Percentiles rank a stretch among this genome's conserved stretches.
These are phyloP conservation scores for Drosophila pegasa DNA, from an alignment of 2,888 invertebrate species.

Conservation along the genomic window DNA sequence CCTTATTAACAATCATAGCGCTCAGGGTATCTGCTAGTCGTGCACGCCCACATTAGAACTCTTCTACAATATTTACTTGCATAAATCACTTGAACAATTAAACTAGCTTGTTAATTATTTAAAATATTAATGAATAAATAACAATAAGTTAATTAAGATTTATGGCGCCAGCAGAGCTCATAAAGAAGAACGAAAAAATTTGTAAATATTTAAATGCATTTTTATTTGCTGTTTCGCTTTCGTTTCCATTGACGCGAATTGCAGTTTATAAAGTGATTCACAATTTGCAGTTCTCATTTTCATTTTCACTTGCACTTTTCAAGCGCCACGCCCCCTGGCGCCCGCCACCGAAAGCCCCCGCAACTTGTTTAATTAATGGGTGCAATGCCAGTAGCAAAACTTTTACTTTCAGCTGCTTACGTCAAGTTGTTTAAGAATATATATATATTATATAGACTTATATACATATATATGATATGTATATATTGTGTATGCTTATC, in stretches of 20 bases:
- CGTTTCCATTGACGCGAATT: conserved; percentile 53
- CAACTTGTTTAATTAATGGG: conserved; percentile 67
- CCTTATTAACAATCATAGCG: too few relatives aligned
- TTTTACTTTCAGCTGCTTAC: conserved; percentile 77
- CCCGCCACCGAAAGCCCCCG: neutral
- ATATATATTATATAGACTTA: conserved; percentile 20
- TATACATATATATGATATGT: conserved; percentile 24
- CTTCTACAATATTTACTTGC: neutral
- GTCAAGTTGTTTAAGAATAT: conserved; percentile 67
- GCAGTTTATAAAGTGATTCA: conserved; percentile 52
- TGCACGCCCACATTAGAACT: neutral
- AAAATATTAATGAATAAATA: neutral
- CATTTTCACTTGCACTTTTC: conserved; percentile 78
- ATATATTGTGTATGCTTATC: conserved; percentile 42
- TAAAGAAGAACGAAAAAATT: neutral
- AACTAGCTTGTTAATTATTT: neutral
- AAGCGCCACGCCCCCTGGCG: conserved; percentile 8
- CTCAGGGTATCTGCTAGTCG: neutral
- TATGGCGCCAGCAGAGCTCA: conserved; percentile 40
- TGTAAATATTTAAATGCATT: neutral
- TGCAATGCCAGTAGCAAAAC: conserved; percentile 68
- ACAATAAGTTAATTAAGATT: conserved; percentile 1
- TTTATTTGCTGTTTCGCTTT: conserved; percentile 28
- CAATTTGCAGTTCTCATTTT: conserved; percentile 71
- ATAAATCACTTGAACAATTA: neutral